A percentile compares a stretch with the other conserved stretches of the same genome.
Evolutionary conservation across 1,140 invertebrate species (phyloP).

Genomic region (Helicoverpa zea): DNA sequence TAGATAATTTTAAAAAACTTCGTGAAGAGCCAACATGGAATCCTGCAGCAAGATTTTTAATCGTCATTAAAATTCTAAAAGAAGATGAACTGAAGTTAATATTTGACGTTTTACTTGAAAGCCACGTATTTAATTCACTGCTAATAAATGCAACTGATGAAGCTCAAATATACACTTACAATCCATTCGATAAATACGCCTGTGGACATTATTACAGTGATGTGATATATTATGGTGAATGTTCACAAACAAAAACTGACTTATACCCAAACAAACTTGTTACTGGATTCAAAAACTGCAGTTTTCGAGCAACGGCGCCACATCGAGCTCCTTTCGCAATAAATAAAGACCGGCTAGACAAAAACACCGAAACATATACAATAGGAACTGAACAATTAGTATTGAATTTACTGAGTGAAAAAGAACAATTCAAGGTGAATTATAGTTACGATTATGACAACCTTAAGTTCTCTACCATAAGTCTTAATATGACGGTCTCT

Average conservation of each 20-base stretch:
- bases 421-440: constrained; percentile 66
- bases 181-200: constrained; percentile 49
- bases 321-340: constrained; percentile 66
- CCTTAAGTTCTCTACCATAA: constrained; percentile 61
- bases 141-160: constrained; percentile 34
- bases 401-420: constrained; percentile 58
- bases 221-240: constrained; percentile 30
- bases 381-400: constrained; percentile 68
- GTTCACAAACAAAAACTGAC: constrained; percentile 20
- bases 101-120: constrained; percentile 55
- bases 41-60: constrained; percentile 53
- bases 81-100: constrained; percentile 49
- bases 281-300: constrained; percentile 56
- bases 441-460: constrained; percentile 57
- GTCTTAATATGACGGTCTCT: constrained; percentile 54
- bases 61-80: constrained; percentile 52
- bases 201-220: constrained; percentile 52
- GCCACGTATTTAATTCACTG: constrained; percentile 34
- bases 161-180: constrained; percentile 41
- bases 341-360: constrained; percentile 18
- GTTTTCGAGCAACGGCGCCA: constrained; percentile 54
- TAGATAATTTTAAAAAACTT: not conserved
- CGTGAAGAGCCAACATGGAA: constrained; percentile 52
- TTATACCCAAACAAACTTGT: constrained; percentile 58
- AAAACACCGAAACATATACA: not conserved